Percentiles rank a stretch among this genome's conserved stretches.
Evolutionary conservation across 2,113 vertebrate genomes (phyloP).

Genomic region (Phyllostomus hastatus): DNA sequence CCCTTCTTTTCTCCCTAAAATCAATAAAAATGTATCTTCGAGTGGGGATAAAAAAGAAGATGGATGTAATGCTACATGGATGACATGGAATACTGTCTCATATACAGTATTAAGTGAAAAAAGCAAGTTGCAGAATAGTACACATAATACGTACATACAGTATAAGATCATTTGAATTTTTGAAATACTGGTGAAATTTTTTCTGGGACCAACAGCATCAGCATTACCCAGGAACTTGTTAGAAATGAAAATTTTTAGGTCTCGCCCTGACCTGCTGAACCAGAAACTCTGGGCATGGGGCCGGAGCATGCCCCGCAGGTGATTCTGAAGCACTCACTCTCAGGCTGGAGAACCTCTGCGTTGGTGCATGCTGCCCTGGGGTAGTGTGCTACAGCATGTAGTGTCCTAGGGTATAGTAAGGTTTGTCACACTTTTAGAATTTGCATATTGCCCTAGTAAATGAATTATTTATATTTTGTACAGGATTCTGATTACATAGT

Average conservation of each 20-base stretch:
- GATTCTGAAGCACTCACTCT: neutral
- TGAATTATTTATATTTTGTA: neutral
- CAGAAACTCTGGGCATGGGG: neutral
- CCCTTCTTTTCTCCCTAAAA: too few relatives aligned
- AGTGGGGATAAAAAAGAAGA: neutral
- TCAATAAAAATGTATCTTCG: too few relatives aligned
- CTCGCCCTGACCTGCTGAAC: neutral
- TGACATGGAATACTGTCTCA: neutral
- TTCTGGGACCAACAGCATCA: neutral
- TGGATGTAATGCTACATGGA: neutral
- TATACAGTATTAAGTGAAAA: neutral
- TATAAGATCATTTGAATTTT: constrained; percentile 1
- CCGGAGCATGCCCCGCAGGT: neutral
- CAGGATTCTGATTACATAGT: neutral
- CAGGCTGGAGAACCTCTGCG: neutral
- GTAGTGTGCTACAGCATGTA: neutral
- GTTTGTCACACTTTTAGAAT: neutral
- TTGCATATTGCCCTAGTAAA: neutral
- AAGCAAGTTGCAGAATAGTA: neutral
- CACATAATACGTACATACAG: neutral
- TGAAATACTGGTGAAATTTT: neutral
- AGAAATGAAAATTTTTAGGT: neutral
- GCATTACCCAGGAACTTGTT: neutral
- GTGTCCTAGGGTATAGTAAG: neutral
- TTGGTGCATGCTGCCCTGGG: too few relatives aligned